phyloP scores from a whole-genome alignment of 35 echinoderm and acorn worm species.

The Lytechinus variegatus region DNA sequence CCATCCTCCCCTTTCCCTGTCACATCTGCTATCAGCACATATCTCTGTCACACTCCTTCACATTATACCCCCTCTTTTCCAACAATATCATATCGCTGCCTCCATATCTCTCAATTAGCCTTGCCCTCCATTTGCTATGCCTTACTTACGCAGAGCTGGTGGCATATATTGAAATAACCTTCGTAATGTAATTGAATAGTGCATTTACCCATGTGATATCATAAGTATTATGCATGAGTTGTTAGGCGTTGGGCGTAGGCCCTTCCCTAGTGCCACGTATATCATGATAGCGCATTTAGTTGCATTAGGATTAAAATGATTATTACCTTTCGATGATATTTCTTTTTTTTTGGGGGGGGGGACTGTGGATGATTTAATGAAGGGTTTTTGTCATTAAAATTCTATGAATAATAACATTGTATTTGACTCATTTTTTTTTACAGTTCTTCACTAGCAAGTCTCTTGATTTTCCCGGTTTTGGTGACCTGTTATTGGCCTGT shows the following conservation, averaged over 20 bases:
- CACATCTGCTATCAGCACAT: too few species aligned
- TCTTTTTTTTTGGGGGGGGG: too few species aligned
- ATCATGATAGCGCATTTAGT: background rate
- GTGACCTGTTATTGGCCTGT: too few species aligned
- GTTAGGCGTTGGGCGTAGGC: background rate
- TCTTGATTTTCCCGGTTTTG: too few species aligned
- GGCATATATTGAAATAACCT: constrained; percentile 5
- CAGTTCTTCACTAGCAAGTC: too few species aligned
- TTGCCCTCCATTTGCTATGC: background rate
- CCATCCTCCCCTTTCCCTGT: background rate
- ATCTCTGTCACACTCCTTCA: background rate
- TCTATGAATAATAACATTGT: background rate
- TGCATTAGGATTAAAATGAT: too few species aligned
- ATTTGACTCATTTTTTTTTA: too few species aligned
- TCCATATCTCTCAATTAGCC: background rate
- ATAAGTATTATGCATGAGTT: background rate
- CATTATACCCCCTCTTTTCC: background rate
- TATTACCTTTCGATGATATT: too few species aligned
- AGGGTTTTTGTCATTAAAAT: background rate
- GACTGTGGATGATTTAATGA: too few species aligned
- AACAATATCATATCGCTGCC: background rate
- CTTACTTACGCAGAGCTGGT: background rate
- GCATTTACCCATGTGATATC: background rate
- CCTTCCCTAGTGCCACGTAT: background rate
- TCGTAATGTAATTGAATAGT: constrained; percentile 4